Conservation (phyloP, 2,888 invertebrate species). For the Cephus rjabovi region DNA sequence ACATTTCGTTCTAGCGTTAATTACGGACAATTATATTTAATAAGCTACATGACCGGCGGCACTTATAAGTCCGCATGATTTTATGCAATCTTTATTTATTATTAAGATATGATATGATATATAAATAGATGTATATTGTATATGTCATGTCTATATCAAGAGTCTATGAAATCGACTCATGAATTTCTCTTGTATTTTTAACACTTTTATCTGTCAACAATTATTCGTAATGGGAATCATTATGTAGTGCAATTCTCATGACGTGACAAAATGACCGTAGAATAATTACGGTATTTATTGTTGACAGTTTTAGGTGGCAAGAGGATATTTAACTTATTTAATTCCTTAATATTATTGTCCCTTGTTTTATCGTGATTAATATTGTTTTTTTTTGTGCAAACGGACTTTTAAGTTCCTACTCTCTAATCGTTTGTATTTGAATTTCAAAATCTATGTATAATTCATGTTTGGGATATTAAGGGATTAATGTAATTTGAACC, state of each 20-base stretch:
- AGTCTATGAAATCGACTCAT: neutral
- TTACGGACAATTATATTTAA: constrained; percentile 1
- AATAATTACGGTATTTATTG: neutral
- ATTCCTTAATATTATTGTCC: neutral
- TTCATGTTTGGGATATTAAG: neutral
- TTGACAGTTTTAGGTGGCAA: neutral
- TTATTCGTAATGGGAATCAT: neutral
- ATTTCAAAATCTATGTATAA: neutral
- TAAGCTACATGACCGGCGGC: constrained; percentile 3
- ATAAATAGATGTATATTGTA: neutral
- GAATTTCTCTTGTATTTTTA: neutral
- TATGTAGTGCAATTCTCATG: neutral
- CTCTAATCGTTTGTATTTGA: neutral
- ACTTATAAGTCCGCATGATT: neutral
- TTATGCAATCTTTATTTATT: constrained; percentile 4
- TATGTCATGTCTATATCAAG: neutral
- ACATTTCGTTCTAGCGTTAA: neutral
- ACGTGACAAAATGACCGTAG: neutral
- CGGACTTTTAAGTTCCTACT: neutral
- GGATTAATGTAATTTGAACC: neutral
- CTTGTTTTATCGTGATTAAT: neutral
- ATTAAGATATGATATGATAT: neutral
- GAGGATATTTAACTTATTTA: neutral
- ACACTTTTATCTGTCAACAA: neutral
- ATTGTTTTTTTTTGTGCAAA: neutral